These are phyloP conservation scores for Phragmatobia fuliginosa DNA, from an alignment of 2,888 invertebrate species.

Conservation along the genomic window DNA sequence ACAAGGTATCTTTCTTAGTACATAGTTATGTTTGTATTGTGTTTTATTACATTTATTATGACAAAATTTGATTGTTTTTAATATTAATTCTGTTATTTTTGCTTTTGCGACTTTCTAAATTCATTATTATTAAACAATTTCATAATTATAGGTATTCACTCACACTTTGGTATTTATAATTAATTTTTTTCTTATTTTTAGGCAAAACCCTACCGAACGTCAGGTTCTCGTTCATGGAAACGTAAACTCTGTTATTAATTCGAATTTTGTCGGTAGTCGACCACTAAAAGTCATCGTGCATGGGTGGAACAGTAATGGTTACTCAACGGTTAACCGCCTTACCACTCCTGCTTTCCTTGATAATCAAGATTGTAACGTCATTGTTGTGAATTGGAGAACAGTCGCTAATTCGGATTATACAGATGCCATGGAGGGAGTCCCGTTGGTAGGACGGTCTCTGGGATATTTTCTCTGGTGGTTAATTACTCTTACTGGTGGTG, in stretches of 20 bases:
- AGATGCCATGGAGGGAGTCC: conserved; percentile 56
- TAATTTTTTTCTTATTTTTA: conserved; percentile 44
- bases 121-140: too few species aligned
- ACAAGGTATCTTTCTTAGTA: conserved; percentile 45
- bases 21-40: neutral
- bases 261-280: conserved; percentile 59
- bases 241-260: conserved; percentile 48
- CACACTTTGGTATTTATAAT: neutral
- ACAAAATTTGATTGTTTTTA: neutral
- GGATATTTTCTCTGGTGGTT: neutral
- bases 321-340: conserved; percentile 56
- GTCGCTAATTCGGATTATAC: conserved; percentile 57
- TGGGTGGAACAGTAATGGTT: conserved; percentile 70
- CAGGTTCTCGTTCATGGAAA: conserved; percentile 56
- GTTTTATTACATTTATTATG: neutral
- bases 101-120: neutral
- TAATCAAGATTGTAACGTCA: conserved; percentile 63
- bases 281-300: conserved; percentile 60
- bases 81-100: neutral
- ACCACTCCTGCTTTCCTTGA: conserved; percentile 66
- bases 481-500: neutral
- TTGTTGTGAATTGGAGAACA: conserved; percentile 67
- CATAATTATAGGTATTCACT: too few species aligned
- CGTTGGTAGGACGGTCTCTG: conserved; percentile 23
- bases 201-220: conserved; percentile 54